Evolutionary conservation across 53 echinoderm and acorn worm genomes (phyloP), one percentile per base, ranked within the genome.

Genomic region (Paracentrotus lividus): DNA sequence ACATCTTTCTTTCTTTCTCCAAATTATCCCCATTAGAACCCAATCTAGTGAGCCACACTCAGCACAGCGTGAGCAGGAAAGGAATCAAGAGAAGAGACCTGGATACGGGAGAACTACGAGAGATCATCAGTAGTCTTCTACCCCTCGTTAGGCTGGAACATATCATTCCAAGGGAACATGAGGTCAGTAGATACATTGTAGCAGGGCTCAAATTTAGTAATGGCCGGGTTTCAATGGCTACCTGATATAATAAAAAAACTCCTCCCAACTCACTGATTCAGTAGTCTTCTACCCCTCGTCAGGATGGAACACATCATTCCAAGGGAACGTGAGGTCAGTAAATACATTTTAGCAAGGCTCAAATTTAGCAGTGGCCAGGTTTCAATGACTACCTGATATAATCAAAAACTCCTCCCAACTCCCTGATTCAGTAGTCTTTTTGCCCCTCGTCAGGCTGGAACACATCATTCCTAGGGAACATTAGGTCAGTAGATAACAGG

Each of bases 41-140:
- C 33, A 99, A 99, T 72, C 88, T 99, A 32, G 94, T 99, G 14
- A 99, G 99, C 93, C 96, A 99, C 95, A 99, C 99, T 20, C 99
- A 99, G 90, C 99, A 99, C 95, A 99, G 99, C 68, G 96, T 99
- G 72, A 97, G 96, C 45, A 93, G 97, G 45, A 99, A 99, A 56
- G 99, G 99, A 27, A 97, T 99, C 96, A 99, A 99, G 92, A 77
- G 99, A 15, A 95, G 99, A 21, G 99, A 99, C 93, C 85, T 99
- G 92, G 97, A 99, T 93, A 96, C 95, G 49, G 77, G 88, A 40
- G 99, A 99, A 57, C 94, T 99, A 47, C 94, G 99, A n/a, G 99
- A 99, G 93, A 97, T 99, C 92, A 96, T 99, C 92, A 95, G 99
- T 76, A 96, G 96, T 93, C 96, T 99, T 26, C 85, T 99, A 33